Evolutionary conservation across 1,140 invertebrate species (phyloP), one percentile per base, ranked within the genome.

Genomic region (Drosophila subobscura): DNA sequence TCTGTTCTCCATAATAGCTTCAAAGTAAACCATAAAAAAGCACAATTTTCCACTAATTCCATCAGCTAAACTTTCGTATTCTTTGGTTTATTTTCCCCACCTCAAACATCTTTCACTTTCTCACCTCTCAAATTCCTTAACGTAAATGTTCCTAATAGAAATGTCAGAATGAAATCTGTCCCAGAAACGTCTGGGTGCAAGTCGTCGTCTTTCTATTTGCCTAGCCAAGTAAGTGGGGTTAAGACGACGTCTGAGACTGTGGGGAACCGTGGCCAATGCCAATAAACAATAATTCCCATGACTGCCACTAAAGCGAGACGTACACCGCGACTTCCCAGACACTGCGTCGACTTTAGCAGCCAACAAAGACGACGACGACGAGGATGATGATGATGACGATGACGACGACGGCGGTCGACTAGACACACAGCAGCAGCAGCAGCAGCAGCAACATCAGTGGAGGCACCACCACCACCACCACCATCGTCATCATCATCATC

Each of bases 261-360:
- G 79, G 65, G 61, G 58, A 73, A 71, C 77, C 70, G 70, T 86
- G 83, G 83, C 74, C 77, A 81, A 86, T 86, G 78, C 83, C 83
- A 83, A 88, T 88, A 88, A 88, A 88, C 84, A 88, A 88, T 88
- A 88, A 88, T 88, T 88, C 83, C 83, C 83, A 88, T 88, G 83
- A 88, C 83, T 88, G 83, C 83, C 83, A 88, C 73, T 72, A 67
- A 74, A 74, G 77, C 81, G 77, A 79, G 79, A 86, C 73, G 55
- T 77, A 74, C 64, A 81, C 68, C 60, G 54, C 57, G 83, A 86
- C 83, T 88, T 88, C 75, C 83, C 83, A 88, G 83, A 88, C 83
- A 88, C 67, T 45, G 83, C 83, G 83, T 83, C 74, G 65, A 57
- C 74, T 64, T 20, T 3, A 53, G 42, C 49, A 46, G 27, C 46